These are phyloP conservation scores for Thumatha senex DNA, from an alignment of 2,888 invertebrate genomes.

Conservation along the genomic window DNA sequence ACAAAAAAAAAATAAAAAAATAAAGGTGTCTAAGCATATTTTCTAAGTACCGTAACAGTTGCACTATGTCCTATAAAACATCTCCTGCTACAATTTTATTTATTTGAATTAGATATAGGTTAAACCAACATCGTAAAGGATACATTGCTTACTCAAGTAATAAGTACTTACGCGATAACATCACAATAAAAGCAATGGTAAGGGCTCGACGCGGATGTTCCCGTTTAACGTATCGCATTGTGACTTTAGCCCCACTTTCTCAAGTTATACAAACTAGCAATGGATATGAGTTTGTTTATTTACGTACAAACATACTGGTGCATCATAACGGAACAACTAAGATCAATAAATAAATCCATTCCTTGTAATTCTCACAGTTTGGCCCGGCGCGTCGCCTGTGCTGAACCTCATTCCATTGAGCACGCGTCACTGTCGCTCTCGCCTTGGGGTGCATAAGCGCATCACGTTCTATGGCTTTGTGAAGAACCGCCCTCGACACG, in stretches of 20 bases:
- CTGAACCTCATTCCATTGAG: conserved; percentile 74
- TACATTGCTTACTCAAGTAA: conserved; percentile 5
- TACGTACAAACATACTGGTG: conserved; percentile 54
- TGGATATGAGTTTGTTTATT: conserved; percentile 58
- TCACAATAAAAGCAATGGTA: conserved; percentile 23
- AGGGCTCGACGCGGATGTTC: conserved; percentile 45
- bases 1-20: too few species aligned
- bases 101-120: not conserved
- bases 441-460: conserved; percentile 26
- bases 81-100: too few species aligned
- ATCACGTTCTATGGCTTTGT: conserved; percentile 66
- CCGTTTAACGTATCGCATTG: conserved; percentile 47
- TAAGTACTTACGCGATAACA: conserved; percentile 6
- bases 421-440: conserved; percentile 55
- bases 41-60: too few species aligned
- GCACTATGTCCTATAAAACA: too few species aligned
- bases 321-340: conserved; percentile 74
- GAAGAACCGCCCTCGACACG: conserved; percentile 73
- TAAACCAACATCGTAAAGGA: not conserved
- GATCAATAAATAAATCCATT: conserved; percentile 81
- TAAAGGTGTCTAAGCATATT: too few species aligned
- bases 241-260: conserved; percentile 38
- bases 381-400: conserved; percentile 57
- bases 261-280: conserved; percentile 40
- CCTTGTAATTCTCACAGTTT: conserved; percentile 79